Evolutionary conservation across 2,113 vertebrate species (phyloP).

Genomic region (Callocephalon fimbriatum): DNA sequence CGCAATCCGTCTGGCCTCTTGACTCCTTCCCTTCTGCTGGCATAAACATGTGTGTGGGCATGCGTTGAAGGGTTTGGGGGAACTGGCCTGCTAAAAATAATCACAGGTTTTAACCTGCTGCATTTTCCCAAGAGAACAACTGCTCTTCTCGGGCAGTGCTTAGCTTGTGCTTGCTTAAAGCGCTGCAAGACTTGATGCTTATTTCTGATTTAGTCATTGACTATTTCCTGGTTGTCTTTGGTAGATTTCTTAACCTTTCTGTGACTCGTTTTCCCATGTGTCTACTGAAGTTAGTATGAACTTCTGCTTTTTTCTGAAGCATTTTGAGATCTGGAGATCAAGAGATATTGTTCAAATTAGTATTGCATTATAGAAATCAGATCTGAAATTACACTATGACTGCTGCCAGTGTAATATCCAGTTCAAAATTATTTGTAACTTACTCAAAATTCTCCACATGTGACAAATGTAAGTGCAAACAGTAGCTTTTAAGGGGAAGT

Average conservation of each 20-base stretch:
- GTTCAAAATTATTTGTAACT: neutral
- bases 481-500: neutral
- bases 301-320: constrained; percentile 17
- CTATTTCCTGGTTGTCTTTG: constrained; percentile 36
- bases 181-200: neutral
- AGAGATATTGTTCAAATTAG: neutral
- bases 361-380: neutral
- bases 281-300: neutral
- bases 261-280: constrained; percentile 40
- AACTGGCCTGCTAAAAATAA: constrained; percentile 45
- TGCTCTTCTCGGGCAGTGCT: neutral
- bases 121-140: neutral
- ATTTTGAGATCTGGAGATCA: neutral
- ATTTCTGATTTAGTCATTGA: constrained; percentile 26
- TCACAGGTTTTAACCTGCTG: neutral
- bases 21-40: neutral
- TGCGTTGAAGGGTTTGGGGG: neutral
- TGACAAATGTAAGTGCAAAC: neutral
- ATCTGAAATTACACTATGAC: neutral
- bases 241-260: constrained; percentile 54
- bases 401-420: neutral
- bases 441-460: neutral
- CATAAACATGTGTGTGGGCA: neutral
- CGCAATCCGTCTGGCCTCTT: neutral
- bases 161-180: neutral